These are phyloP conservation scores for Drosophila peninsularis DNA, from an alignment of 2,888 invertebrate species.

Conservation along the genomic window DNA sequence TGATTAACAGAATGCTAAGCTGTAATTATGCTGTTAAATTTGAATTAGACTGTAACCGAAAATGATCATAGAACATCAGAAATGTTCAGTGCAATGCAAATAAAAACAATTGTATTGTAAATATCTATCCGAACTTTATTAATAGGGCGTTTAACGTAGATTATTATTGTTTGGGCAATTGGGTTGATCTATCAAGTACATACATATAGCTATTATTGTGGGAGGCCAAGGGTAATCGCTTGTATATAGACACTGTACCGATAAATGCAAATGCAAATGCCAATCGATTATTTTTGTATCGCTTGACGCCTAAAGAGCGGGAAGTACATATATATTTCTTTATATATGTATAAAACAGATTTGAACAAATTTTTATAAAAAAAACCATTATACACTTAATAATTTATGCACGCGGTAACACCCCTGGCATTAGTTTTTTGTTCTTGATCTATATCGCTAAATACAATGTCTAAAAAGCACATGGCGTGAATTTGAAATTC, in stretches of 20 bases:
- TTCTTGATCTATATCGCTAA: constrained; percentile 41
- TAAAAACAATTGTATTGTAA: constrained; percentile 1
- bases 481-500: constrained; percentile 68
- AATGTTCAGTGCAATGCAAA: neutral
- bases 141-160: constrained; percentile 35
- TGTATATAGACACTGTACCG: constrained; percentile 21
- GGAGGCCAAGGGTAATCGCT: constrained; percentile 6
- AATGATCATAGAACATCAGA: neutral
- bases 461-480: constrained; percentile 74
- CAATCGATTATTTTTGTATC: constrained; percentile 16
- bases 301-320: constrained; percentile 15
- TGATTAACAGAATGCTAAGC: neutral
- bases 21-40: neutral
- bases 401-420: constrained; percentile 23
- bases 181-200: constrained; percentile 22
- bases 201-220: constrained; percentile 9
- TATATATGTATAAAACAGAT: constrained; percentile 19
- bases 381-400: constrained; percentile 29
- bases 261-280: constrained; percentile 46
- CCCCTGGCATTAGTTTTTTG: constrained; percentile 5
- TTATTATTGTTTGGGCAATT: constrained; percentile 28
- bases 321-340: constrained; percentile 17
- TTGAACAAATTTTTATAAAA: constrained; percentile 32
- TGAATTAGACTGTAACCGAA: neutral
- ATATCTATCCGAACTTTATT: constrained; percentile 50